Base-by-base conservation (phyloP, 2,797 vertebrate species). In the Chelidonichthys spinosus region DNA sequence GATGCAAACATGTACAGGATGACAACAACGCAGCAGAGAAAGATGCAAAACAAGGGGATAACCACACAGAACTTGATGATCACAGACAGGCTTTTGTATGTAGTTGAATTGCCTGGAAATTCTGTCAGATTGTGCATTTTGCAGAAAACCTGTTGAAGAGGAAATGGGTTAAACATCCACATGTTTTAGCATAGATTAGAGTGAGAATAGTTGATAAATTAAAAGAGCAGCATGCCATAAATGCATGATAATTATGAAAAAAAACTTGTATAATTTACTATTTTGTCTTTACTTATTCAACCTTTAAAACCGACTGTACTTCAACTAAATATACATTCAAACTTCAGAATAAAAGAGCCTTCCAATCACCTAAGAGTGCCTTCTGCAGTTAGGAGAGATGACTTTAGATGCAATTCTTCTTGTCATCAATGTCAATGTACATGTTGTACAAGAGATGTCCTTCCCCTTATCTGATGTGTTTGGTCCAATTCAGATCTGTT, bases 1-100 rank as follows among this genome's bases (percentile, higher is more conserved):
- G 93, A 93, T 1, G 85, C 90, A 69, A 95, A 94, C 49, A 92
- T 90, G 72, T 91, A 87, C 52, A 95, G 72, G 88, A 94, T 94
- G 71, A 95, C 44, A 3, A 52, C 53, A 7, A 94, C 89, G 76
- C 82, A 94, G 85, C 32, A 93, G 54, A 95, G 75, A 85, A 94
- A 95, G 83, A 91, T 0, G 6, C 79, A 81, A 74, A 95, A 93
- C 61, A 93, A 67, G 0, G 94, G 92, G 62, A 91, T 79, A 17
- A 94, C 90, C 42, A 92, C 83, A 33, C 89, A 93, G 79, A 95
- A 89, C 64, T 95, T 94, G 60, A 95, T 75, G 25, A 92, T 91
- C 13, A 89, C 72, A 35, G 90, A 77, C 44, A 87, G 72, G 13
- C 35, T 88, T n/a, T 7, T 85, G 18, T 63, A 42, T 18, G 85